A percentile compares a stretch with the other conserved stretches of the same genome.
Conservation (phyloP, 2,888 invertebrate genomes). For the Cerastis rubricosa region DNA sequence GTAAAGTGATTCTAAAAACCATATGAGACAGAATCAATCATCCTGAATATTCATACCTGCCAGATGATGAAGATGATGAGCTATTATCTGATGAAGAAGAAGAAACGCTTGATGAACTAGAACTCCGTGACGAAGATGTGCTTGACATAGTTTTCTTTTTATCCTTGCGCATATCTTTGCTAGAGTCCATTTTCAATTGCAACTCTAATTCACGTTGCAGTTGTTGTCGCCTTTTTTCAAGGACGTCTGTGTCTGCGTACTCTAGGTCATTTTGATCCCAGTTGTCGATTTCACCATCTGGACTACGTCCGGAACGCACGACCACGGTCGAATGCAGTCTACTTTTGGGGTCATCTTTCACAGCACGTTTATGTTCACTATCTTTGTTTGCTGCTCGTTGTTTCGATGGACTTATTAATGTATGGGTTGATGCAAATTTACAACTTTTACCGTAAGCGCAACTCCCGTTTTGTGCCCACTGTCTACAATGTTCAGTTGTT, state of each 20-base stretch:
- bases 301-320: conserved; percentile 90
- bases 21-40: neutral
- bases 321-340: conserved; percentile 92
- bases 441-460: conserved; percentile 95
- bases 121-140: conserved; percentile 93
- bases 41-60: conserved; percentile 75
- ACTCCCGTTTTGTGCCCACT: conserved; percentile 94
- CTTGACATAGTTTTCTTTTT: conserved; percentile 93
- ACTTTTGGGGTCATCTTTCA: conserved; percentile 92
- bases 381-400: conserved; percentile 93
- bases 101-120: conserved; percentile 92
- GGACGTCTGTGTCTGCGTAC: conserved; percentile 95
- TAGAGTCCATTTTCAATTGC: conserved; percentile 94
- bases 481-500: conserved; percentile 93
- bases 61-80: conserved; percentile 92
- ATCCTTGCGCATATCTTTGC: conserved; percentile 92
- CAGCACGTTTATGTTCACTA: conserved; percentile 87
- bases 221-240: conserved; percentile 94
- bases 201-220: conserved; percentile 94
- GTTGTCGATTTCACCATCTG: conserved; percentile 93
- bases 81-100: conserved; percentile 93
- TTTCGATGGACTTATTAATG: conserved; percentile 94
- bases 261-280: conserved; percentile 95
- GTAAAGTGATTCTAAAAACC: neutral
- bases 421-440: conserved; percentile 94